Base-by-base conservation (phyloP, 2,888 invertebrate genomes). In the Drosophila nr. perissopoda region DNA sequence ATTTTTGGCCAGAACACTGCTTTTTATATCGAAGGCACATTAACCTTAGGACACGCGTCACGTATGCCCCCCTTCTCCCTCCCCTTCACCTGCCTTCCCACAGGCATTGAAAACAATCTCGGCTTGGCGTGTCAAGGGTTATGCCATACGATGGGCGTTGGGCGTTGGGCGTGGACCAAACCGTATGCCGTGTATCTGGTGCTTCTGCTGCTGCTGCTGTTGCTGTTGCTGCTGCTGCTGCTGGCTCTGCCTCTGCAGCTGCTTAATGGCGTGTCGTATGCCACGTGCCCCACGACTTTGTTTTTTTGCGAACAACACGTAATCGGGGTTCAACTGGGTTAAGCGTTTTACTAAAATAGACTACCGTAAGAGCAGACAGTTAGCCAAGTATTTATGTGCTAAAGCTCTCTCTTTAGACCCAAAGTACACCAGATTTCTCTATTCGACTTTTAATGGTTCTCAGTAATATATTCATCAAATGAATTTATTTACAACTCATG, bases 41-140 rank as follows among this genome's bases (percentile, higher is more conserved):
- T 87, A 87, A 85, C 89, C 86, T 74, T 76, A 64, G 75, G 69
- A 77, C 82, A 82, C 86, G 85, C 86, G 77, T 81, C 87, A 89
- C 89, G 78, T 87, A 62, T 75, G 62, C 52, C 51, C 79, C 56
- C 65, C 21, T 0, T 31, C 31, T 0, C 6, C 29, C 1, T 7
- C 29, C 4, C 11, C 33, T 0, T 33, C 18, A 0, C 11, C 2
- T 0, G 8, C 18, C 6, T 13, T 42, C 3, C 42, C 42, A 6
- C 31, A 54, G 69, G 73, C 78, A 78, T 83, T 73, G 78, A 84
- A 84, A 88, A 86, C 76, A 86, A 86, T 84, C 89, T 86, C 76
- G 65, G 59, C 73, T 61, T 63, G 73, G 69, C 81, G 69, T 73
- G 83, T 71, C 77, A 82, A 82, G 76, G 82, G 78, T 85, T 76